phyloP scores from a whole-genome alignment of 1,140 invertebrate genomes.

The Dolichoris vasculosae region DNA sequence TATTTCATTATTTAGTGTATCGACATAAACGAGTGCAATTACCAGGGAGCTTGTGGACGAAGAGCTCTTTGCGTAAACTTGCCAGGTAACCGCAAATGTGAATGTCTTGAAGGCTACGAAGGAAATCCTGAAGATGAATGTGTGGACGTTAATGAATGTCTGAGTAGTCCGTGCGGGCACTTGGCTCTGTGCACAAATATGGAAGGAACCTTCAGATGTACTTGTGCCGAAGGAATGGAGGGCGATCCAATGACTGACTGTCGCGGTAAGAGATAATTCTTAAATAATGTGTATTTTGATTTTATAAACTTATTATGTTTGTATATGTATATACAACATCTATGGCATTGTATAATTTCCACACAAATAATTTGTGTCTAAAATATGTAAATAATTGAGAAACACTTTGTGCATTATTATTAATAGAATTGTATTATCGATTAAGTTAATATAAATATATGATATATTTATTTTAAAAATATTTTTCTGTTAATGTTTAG shows the following conservation, averaged over 20 bases:
- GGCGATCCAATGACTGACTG: conserved; percentile 84
- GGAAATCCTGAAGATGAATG: conserved; percentile 84
- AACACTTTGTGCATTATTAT: too few species aligned
- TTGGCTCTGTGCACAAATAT: conserved; percentile 83
- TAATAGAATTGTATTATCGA: too few species aligned
- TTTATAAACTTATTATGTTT: background rate
- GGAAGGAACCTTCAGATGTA: conserved; percentile 83
- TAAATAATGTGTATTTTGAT: background rate
- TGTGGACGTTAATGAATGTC: conserved; percentile 82
- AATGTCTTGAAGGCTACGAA: conserved; percentile 86
- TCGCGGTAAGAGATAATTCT: conserved; percentile 77
- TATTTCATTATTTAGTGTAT: conserved; percentile 78
- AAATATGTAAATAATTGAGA: background rate
- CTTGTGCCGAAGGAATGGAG: conserved; percentile 84
- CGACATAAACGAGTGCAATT: conserved; percentile 88
- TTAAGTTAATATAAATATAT: background rate
- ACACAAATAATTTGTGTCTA: background rate
- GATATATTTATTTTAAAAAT: background rate
- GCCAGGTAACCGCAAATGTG: conserved; percentile 85
- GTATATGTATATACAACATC: background rate
- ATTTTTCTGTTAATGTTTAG: too few species aligned
- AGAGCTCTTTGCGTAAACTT: conserved; percentile 87
- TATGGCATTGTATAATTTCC: background rate
- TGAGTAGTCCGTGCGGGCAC: conserved; percentile 80
- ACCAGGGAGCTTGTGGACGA: conserved; percentile 82